Evolutionary conservation across 2,888 invertebrate species (phyloP), one percentile per base, ranked within the genome.

Genomic region (Meloe dianella): DNA sequence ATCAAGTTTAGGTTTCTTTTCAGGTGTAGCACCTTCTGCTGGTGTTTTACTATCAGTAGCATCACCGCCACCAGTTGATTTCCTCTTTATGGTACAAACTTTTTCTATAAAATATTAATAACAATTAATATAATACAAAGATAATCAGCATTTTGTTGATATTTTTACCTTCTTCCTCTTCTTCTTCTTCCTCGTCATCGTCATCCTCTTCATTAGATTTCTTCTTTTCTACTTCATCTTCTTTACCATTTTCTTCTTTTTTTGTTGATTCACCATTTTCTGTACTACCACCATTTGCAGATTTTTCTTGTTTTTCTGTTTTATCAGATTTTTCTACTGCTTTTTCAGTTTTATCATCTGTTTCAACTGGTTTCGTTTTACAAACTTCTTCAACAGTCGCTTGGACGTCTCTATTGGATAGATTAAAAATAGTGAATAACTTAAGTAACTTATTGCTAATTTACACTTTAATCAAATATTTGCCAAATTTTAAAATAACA

Each of bases 1-100:
- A 14, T 87, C 88, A 64, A 90, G 85, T 85, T 91, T 92, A 72
- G 90, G 88, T 79, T 92, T 92, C 84, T 92, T 92, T 79, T 91
- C 91, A 9, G 91, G 91, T 67, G 89, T 89, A 58, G 86, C 87
- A 74, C 88, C 90, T 71, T 90, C 90, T 30, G 81, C 81, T 9
- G 81, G 77, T 63, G 79, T 74, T 47, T 75, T 79, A 57, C 83
- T 84, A 22, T 85, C 81, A 10, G 85, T 84, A 59, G 87, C 88
- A 61, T 86, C 88, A 4, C 84, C 86, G 12, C 87, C 85, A 35
- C 85, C 86, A 12, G 87, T 85, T 22, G 86, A 86, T 63, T 91
- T 91, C 88, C 91, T 91, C 87, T 91, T 90, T 84, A 91, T 91
- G 80, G 89, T 87, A 73, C 87, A 87, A 63, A 86, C 83, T 69